Percentiles rank a stretch among this genome's conserved stretches.
Conservation (phyloP, 2,113 vertebrate species). For the Spea multiplicata region DNA sequence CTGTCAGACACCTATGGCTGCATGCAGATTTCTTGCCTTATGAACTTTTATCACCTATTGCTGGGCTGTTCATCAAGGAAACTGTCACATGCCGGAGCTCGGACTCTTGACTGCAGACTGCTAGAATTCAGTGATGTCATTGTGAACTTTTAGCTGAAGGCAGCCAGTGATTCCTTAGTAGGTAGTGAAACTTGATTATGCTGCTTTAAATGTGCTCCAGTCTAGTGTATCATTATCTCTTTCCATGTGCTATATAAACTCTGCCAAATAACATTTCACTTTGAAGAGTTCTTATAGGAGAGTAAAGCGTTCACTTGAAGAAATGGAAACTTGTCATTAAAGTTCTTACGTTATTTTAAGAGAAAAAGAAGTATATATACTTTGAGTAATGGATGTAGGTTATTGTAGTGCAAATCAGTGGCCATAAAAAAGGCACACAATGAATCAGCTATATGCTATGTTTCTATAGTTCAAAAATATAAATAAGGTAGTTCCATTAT, state of each 20-base stretch:
- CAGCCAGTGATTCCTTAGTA: slow-evolving; percentile 34
- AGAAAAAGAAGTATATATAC: no score
- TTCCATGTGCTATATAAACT: background rate
- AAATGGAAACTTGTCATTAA: background rate
- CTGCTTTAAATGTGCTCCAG: slow-evolving; percentile 37
- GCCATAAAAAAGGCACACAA: no score
- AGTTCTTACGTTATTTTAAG: no score
- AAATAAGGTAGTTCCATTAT: no score
- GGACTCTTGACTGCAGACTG: slow-evolving; percentile 36
- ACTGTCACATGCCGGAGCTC: slow-evolving; percentile 9
- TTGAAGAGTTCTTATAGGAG: slow-evolving; percentile 18
- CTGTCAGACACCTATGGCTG: slow-evolving; percentile 35
- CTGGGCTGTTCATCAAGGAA: slow-evolving; percentile 45
- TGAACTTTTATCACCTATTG: slow-evolving; percentile 27
- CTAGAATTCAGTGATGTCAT: slow-evolving; percentile 46
- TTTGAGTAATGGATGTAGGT: no score
- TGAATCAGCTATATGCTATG: no score
- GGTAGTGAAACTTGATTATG: slow-evolving; percentile 43
- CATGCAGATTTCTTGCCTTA: background rate
- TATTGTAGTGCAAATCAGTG: no score
- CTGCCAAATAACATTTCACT: slow-evolving; percentile 22
- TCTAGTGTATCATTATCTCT: slow-evolving; percentile 27
- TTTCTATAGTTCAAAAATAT: no score
- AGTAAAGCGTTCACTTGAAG: slow-evolving; percentile 6
- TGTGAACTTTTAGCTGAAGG: slow-evolving; percentile 30